A percentile compares a stretch with the other conserved stretches of the same genome.
Conservation (phyloP, 2,113 vertebrate genomes). For the Python bivittatus region DNA sequence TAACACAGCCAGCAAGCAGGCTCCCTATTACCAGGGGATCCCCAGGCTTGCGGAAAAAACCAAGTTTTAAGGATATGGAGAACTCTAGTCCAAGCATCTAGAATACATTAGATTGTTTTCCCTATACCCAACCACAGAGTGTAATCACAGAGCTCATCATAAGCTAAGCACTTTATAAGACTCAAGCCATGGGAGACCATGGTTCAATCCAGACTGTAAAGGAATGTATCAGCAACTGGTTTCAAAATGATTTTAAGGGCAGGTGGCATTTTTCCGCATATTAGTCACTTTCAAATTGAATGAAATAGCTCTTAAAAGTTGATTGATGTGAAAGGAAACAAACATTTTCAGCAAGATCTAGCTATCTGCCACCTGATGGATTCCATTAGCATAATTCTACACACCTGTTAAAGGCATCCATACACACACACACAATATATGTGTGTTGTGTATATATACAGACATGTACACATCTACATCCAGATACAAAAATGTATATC, state of each 20-base stretch:
- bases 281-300: neutral
- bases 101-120: too few species aligned
- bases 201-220: neutral
- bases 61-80: too few species aligned
- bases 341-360: conserved; percentile 5
- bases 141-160: neutral
- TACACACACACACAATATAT: neutral
- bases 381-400: neutral
- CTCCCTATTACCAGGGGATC: too few species aligned
- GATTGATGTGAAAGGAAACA: conserved; percentile 33
- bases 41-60: too few species aligned
- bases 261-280: neutral
- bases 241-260: neutral
- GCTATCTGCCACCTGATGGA: conserved; percentile 61
- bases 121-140: too few species aligned
- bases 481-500: neutral
- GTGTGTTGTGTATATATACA: too few species aligned
- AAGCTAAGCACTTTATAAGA: neutral
- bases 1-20: too few species aligned
- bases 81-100: too few species aligned
- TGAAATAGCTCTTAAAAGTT: neutral
- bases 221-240: neutral
- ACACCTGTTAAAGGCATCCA: neutral
- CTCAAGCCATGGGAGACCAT: neutral
- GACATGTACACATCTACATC: too few species aligned